phyloP scores from a whole-genome alignment of 1,140 invertebrate species.

The Macrotrachela quadricornifera region DNA sequence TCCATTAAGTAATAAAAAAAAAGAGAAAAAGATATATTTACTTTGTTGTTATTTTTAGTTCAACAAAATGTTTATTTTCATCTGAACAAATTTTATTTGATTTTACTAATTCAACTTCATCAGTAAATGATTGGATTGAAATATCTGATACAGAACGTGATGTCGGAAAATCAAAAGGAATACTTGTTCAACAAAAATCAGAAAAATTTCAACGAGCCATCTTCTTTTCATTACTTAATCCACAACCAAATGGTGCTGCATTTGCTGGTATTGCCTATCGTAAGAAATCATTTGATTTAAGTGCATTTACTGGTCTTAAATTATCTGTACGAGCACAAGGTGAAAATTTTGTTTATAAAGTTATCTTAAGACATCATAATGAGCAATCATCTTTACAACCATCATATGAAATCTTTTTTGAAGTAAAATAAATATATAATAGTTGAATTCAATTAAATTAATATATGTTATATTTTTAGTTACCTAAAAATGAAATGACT shows the following conservation, averaged over 20 bases:
- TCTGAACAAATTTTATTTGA: too few relatives aligned
- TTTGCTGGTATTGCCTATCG: conserved; percentile 39
- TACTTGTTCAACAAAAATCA: conserved; percentile 38
- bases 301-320: conserved; percentile 31
- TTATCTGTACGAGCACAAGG: conserved; percentile 40
- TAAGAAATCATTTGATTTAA: conserved; percentile 30
- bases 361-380: conserved; percentile 39
- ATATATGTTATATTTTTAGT: neutral
- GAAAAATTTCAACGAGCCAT: conserved; percentile 39
- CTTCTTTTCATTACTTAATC: conserved; percentile 44
- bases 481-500: conserved; percentile 30
- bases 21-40: too few relatives aligned
- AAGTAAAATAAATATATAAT: conserved; percentile 20
- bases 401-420: conserved; percentile 44
- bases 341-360: conserved; percentile 35
- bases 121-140: conserved; percentile 35
- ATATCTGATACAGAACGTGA: conserved; percentile 41
- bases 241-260: conserved; percentile 45
- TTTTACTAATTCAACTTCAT: too few relatives aligned
- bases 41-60: too few relatives aligned
- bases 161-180: conserved; percentile 44
- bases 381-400: conserved; percentile 34
- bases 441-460: too few relatives aligned
- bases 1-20: too few relatives aligned
- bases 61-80: too few relatives aligned